These are phyloP conservation scores for Thalassarche chlororhynchos DNA, from an alignment of 2,113 vertebrate genomes.

Conservation along the genomic window DNA sequence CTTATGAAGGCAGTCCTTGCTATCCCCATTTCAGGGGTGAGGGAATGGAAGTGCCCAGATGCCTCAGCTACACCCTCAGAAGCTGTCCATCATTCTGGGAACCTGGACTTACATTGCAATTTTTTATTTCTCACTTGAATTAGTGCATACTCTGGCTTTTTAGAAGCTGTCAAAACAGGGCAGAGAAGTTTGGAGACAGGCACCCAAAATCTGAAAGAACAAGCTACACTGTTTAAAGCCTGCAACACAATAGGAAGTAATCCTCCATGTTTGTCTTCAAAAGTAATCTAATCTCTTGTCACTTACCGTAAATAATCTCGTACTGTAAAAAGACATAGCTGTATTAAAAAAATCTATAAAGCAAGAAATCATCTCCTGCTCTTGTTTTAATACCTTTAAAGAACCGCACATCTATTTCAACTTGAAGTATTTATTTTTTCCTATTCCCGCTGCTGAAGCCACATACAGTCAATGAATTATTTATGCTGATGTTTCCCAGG, in stretches of 20 bases:
- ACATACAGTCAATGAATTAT: constrained; percentile 35
- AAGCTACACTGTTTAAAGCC: not conserved
- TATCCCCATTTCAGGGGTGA: not conserved
- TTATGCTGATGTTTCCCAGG: constrained; percentile 19
- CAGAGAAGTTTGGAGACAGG: not conserved
- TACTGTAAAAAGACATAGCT: not conserved
- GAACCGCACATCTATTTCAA: not conserved
- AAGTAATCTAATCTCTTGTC: not conserved
- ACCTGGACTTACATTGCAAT: not conserved
- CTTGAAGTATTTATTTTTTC: not conserved
- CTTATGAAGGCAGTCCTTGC: not conserved
- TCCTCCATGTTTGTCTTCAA: not conserved
- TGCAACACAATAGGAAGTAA: not conserved
- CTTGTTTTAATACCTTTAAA: not conserved
- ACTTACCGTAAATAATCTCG: not conserved
- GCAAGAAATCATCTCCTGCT: not conserved
- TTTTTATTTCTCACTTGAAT: not conserved
- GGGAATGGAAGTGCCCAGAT: not conserved
- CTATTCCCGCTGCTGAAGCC: not conserved
- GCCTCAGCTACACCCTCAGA: not conserved
- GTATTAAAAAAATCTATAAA: not conserved
- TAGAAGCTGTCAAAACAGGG: not conserved
- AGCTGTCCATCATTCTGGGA: not conserved
- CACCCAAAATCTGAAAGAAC: not conserved
- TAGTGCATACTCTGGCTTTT: not conserved